These are phyloP conservation scores for Blastobasis lacticolella DNA, from an alignment of 2,888 invertebrate species.

Conservation along the genomic window DNA sequence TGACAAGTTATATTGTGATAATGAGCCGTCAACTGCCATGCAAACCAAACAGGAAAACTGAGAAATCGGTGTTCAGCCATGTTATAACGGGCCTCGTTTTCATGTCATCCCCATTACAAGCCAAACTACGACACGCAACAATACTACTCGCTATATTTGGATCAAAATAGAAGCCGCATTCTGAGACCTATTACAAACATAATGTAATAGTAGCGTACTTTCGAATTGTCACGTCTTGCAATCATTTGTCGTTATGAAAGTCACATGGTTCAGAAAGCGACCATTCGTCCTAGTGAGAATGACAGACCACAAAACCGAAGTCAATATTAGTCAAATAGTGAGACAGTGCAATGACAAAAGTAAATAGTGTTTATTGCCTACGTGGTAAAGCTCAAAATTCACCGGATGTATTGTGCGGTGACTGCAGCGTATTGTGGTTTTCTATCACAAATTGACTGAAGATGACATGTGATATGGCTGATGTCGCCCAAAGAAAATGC, in stretches of 20 bases:
- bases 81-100: neutral
- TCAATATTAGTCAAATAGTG: too few species aligned
- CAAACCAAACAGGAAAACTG: neutral
- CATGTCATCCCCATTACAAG: slow-evolving; percentile 1
- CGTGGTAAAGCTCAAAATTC: slow-evolving; percentile 10
- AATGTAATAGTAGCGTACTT: slow-evolving; percentile 15
- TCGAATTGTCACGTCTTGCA: slow-evolving; percentile 24
- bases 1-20: slow-evolving; percentile 15
- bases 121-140: neutral
- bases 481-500: slow-evolving; percentile 17
- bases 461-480: slow-evolving; percentile 28
- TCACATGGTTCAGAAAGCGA: slow-evolving; percentile 33
- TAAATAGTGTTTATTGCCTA: slow-evolving; percentile 4
- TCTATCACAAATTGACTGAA: slow-evolving; percentile 23
- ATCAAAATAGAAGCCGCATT: too few species aligned
- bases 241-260: slow-evolving; percentile 31
- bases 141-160: too few species aligned
- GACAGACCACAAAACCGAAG: slow-evolving; percentile 14
- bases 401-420: neutral
- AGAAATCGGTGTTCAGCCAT: neutral
- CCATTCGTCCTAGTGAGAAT: slow-evolving; percentile 26
- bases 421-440: slow-evolving; percentile 8
- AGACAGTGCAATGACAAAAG: too few species aligned
- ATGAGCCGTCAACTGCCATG: slow-evolving; percentile 20
- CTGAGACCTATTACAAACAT: too few species aligned